Percentiles rank a stretch among this genome's conserved stretches.
Conservation (phyloP, 2,113 vertebrate species). For the Nyctibius bracteatus region DNA sequence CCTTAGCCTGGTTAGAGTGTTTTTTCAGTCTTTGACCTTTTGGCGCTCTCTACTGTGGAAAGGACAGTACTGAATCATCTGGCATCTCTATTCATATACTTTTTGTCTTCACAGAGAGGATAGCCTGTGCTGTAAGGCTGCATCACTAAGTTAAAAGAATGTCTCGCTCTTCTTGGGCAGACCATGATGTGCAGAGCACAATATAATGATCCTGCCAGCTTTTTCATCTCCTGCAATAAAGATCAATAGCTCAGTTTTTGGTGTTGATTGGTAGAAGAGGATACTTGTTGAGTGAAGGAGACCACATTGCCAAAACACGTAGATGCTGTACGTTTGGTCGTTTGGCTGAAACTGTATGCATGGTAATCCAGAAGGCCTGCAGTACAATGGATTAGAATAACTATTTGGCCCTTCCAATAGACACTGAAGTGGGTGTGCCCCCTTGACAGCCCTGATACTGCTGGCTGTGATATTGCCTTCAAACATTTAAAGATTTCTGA, state of each 20-base stretch:
- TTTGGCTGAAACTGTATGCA: not conserved
- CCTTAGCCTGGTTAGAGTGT: not conserved
- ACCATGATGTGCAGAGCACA: not conserved
- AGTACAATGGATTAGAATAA: not conserved
- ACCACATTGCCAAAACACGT: not conserved
- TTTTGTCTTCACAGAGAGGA: not conserved
- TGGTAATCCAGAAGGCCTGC: not conserved
- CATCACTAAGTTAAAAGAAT: not conserved
- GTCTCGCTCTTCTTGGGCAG: rapidly evolving
- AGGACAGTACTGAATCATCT: not conserved
- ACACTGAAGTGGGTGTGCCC: not conserved
- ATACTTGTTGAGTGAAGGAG: not conserved
- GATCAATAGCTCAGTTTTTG: not conserved
- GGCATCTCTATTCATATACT: not conserved
- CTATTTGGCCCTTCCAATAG: not conserved
- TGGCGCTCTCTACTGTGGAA: not conserved
- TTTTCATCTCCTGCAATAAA: not conserved
- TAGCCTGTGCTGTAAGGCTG: not conserved
- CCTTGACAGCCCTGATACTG: not conserved
- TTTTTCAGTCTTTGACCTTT: not conserved
- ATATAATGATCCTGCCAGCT: not conserved
- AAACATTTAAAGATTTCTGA: not conserved
- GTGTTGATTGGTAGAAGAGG: not conserved
- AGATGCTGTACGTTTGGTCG: not conserved
- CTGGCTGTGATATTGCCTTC: too few relatives aligned